Conservation (phyloP, 2,113 vertebrate genomes). For the Percina caprodes region DNA sequence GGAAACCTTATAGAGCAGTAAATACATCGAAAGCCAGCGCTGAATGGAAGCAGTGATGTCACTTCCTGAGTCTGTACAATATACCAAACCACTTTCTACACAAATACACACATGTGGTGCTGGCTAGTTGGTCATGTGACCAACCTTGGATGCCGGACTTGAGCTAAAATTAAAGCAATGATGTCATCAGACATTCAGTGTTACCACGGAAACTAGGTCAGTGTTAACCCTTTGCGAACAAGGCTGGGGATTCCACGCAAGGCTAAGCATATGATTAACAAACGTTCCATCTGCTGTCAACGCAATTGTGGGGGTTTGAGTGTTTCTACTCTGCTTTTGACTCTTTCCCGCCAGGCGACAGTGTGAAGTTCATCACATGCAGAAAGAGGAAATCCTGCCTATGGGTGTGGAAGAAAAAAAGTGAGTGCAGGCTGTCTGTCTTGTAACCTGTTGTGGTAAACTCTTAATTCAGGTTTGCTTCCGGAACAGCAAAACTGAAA, state of each 20-base stretch:
- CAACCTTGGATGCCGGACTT: conserved; percentile 62
- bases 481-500: conserved; percentile 46
- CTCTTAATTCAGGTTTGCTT: conserved; percentile 41
- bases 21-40: conserved; percentile 56
- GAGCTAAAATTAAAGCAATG: conserved; percentile 81
- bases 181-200: conserved; percentile 83
- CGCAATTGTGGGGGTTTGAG: neutral
- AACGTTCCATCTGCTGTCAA: conserved; percentile 57
- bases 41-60: conserved; percentile 77
- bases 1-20: conserved; percentile 63
- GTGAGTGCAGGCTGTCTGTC: conserved; percentile 18
- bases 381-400: conserved; percentile 73
- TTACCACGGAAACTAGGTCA: conserved; percentile 85
- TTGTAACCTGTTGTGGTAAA: conserved; percentile 49
- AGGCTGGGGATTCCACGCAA: conserved; percentile 69
- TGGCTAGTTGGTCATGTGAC: conserved; percentile 71
- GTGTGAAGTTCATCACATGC: conserved; percentile 21
- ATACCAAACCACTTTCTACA: conserved; percentile 62
- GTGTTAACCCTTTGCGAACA: conserved; percentile 76
- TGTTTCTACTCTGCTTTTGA: conserved; percentile 21
- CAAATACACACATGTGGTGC: conserved; percentile 38
- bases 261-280: conserved; percentile 41
- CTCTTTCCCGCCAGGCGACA: conserved; percentile 23
- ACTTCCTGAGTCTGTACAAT: conserved; percentile 73
- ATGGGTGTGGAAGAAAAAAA: conserved; percentile 33